A percentile compares a stretch with the other conserved stretches of the same genome.
phyloP scores from a whole-genome alignment of 1,140 invertebrate genomes.

The Ostrea denselamellosa region DNA sequence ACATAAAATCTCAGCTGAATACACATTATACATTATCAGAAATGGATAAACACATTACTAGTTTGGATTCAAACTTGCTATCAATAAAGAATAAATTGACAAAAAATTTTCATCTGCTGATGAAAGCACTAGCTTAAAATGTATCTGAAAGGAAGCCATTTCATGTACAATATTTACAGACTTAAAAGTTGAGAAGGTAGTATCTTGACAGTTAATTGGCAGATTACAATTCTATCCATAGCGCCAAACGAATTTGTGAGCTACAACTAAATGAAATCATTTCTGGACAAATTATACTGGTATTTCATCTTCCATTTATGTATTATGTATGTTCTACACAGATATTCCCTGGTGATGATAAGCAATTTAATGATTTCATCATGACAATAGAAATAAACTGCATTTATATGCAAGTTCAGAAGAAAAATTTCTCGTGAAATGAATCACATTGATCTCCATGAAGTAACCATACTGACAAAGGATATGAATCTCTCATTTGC shows the following conservation, averaged over 20 bases:
- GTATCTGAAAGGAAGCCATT: not conserved
- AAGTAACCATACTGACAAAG: constrained; percentile 59
- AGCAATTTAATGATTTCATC: too few species aligned
- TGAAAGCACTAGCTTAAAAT: not conserved
- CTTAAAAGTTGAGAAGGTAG: not conserved
- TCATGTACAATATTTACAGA: too few species aligned
- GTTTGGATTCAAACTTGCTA: not conserved
- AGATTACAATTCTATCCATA: not conserved
- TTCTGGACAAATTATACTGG: too few species aligned
- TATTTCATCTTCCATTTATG: too few species aligned
- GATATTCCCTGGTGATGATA: too few species aligned
- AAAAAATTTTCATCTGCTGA: not conserved
- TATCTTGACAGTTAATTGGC: not conserved
- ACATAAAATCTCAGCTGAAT: not conserved
- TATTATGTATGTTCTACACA: too few species aligned
- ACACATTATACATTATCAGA: not conserved
- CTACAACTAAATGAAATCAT: not conserved
- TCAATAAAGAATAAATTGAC: not conserved
- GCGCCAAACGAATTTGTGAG: not conserved
- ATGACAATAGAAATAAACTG: too few species aligned
- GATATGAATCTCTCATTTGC: constrained; percentile 79
- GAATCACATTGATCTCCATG: not conserved
- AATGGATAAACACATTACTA: not conserved
- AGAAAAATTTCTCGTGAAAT: not conserved
- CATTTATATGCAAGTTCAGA: too few species aligned